Base-by-base conservation (phyloP, 1,140 invertebrate species). In the Bombus huntii region DNA sequence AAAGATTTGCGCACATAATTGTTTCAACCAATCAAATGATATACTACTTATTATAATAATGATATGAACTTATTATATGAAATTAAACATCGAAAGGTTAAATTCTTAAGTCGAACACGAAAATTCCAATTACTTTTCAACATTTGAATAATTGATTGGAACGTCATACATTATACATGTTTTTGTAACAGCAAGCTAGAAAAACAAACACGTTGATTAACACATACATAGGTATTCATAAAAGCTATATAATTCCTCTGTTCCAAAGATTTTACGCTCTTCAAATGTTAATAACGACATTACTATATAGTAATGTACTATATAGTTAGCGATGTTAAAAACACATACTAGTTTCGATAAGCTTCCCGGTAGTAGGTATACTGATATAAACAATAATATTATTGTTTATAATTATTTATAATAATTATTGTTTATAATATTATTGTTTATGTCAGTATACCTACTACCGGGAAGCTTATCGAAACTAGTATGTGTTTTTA, bases 191-290 rank as follows among this genome's bases (percentile, higher is more conserved):
- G 65, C 82, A 84, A 79, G 82, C 66, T 71, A 59, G 25, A 59
- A 84, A 84, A n/a, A 77, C 28, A 39, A 71, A 59, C 47, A 53
- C 34, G n/a, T 79, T 28, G 39, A 79, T 78, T 22, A 18, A 25
- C 34, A n/a, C 15, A n/a, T 68, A 37, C 13, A 31, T 34, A 76
- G 66, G 22, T 10, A 66, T 81, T 82, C 57, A 34, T 25, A 73
- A 31, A 18, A 31, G 62, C 13, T 65, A 65, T 15, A 1, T 5
- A 37, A 31, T 18, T 70, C 28, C 13, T 28, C 4, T 22, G 13
- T 13, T 53, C 44, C 28, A n/a, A 37, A 13, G 3, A 22, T 8
- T 42, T 28, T 76, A 83, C 44, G 42, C 31, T 66, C 65, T 53
- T 34, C 0, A 44, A 70, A 28, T 8, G 28, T 28, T 31, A 42